Base-by-base conservation (phyloP, 2,888 invertebrate genomes). In the Marronus borbonicus region DNA sequence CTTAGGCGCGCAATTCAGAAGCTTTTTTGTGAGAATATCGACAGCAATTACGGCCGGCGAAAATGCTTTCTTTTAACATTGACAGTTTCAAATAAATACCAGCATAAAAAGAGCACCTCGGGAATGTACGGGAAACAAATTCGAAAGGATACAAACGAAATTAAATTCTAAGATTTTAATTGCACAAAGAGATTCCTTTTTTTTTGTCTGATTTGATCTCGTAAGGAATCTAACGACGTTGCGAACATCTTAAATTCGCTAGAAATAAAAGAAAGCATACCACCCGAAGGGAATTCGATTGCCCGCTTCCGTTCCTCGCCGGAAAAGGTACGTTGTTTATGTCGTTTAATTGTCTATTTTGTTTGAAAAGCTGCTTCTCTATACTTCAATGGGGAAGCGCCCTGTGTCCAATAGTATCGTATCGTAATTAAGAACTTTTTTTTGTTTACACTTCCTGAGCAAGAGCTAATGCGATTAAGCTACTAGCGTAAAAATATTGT, bases 331-430 rank as follows among this genome's bases (percentile, higher is more conserved):
- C 10, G 65, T 65, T 68, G 68, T 68, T 20, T 50, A 24, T 68
- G 68, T 49, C 68, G 14, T 50, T 62, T 68, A 68, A 68, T 68
- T 68, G 49, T 49, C 49, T 68, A 50, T 68, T 8, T 20, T 68
- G 55, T 20, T 58, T 58, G 24, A 68, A 68, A 68, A 44, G 44
- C 44, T 14, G 14, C 24, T n/a, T 28, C 28, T 28, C 62, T 12
- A 10, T 62, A 12, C 31, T 36, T 36, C 31, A 36, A 36, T 36
- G 31, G 31, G 31, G 3, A 31, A 62, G 62, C 31, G 62, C 24
- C 28, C 62, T 55, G 31, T 2, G 24, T 50, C 20, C 20, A 28
- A 50, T n/a, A 24, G 14, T 68, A 50, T 68, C 49, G 49, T 28
- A 17, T 49, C 24, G 68, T 39, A 68, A 68, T 68, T 68, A 68